Percentiles rank a stretch among this genome's conserved stretches.
These are phyloP conservation scores for Perizoma affinitatum DNA, from an alignment of 2,888 invertebrate species.

Conservation along the genomic window DNA sequence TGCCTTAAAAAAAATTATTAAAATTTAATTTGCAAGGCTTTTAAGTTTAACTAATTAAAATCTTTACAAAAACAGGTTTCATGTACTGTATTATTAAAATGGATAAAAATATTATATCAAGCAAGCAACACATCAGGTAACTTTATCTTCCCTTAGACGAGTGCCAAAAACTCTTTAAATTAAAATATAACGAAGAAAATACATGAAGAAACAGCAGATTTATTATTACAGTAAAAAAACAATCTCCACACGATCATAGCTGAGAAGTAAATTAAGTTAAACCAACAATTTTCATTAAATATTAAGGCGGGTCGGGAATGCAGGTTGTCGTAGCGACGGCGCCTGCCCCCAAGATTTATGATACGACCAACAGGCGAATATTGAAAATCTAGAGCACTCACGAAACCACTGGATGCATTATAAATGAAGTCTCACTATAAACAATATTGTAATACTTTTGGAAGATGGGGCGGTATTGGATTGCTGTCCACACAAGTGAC, in stretches of 20 bases:
- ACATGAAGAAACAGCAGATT: conserved; percentile 8
- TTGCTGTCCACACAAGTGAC: conserved; percentile 24
- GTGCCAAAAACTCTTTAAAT: no score
- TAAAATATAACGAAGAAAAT: neutral
- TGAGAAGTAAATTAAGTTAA: conserved; percentile 62
- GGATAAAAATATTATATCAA: neutral
- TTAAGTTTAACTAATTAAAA: no score
- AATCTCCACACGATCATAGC: conserved; percentile 32
- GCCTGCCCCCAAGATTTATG: conserved; percentile 74
- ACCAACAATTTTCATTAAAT: conserved; percentile 77
- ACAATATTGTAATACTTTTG: conserved; percentile 36
- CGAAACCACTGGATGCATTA: conserved; percentile 69
- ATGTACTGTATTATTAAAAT: no score
- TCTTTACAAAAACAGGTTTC: no score
- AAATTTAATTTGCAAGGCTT: no score
- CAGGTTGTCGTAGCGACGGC: conserved; percentile 68
- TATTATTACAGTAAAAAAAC: conserved; percentile 19
- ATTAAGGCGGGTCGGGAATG: conserved; percentile 71
- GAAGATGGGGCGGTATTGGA: conserved; percentile 17
- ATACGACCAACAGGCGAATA: conserved; percentile 77
- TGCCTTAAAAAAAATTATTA: no score
- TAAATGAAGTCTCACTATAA: conserved; percentile 49
- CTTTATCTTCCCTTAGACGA: no score
- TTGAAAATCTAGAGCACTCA: conserved; percentile 74
- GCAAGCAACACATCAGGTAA: no score